Percentiles rank a stretch among this genome's conserved stretches.
Conservation (phyloP, 2,888 invertebrate species). For the Euphydryas editha region DNA sequence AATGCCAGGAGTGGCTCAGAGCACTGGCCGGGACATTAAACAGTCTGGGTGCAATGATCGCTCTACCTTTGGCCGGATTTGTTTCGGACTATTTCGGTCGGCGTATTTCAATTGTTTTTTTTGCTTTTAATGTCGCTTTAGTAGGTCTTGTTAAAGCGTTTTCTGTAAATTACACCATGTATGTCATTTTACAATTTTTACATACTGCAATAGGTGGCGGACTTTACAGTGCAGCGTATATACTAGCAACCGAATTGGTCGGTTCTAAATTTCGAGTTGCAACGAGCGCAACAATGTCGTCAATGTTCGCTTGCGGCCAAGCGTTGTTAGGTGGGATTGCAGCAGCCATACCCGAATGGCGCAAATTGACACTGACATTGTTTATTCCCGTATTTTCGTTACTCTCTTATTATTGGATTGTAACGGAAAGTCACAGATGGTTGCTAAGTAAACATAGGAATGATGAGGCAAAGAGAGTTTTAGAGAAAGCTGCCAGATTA, state of each 20-base stretch:
- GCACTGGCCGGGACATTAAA: constrained; percentile 90
- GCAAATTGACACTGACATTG: constrained; percentile 84
- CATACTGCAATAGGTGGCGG: constrained; percentile 75
- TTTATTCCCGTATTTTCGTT: constrained; percentile 87
- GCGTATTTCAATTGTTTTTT: constrained; percentile 67
- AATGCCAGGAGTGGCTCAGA: constrained; percentile 86
- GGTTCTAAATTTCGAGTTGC: constrained; percentile 88
- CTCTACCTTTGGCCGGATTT: constrained; percentile 86
- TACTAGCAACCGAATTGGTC: constrained; percentile 89
- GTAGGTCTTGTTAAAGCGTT: constrained; percentile 70
- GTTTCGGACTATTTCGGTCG: constrained; percentile 86
- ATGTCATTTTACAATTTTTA: constrained; percentile 66
- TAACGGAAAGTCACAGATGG: constrained; percentile 91
- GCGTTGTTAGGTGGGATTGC: constrained; percentile 87
- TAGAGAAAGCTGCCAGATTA: constrained; percentile 84
- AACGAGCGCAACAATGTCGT: constrained; percentile 87
- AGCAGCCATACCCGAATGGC: constrained; percentile 88
- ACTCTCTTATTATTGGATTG: constrained; percentile 86
- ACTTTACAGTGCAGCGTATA: constrained; percentile 72
- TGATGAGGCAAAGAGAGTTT: constrained; percentile 83
- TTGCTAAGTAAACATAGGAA: constrained; percentile 86
- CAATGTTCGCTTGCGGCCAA: constrained; percentile 89
- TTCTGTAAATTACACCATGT: constrained; percentile 74
- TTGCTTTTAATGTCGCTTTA: constrained; percentile 68
- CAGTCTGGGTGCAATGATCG: constrained; percentile 87